Evolutionary conservation across 2,113 vertebrate species (phyloP), one percentile per base, ranked within the genome.

Genomic region (Ictalurus punctatus): DNA sequence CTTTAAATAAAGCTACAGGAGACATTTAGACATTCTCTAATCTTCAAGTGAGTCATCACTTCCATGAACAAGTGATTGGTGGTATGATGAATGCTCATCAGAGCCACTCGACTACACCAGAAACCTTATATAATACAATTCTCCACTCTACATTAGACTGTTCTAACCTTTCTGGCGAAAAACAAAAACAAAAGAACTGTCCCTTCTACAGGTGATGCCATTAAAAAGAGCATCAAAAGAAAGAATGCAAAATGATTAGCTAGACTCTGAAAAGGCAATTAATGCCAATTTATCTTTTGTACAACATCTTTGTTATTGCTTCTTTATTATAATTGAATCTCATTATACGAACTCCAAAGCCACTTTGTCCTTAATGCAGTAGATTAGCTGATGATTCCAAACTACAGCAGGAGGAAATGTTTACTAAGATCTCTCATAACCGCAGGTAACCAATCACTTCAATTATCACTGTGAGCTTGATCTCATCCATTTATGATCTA

Each of bases 261-360:
- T 44, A 44, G 19, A 83, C 56, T 3, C 30, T 6, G 30, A 37
- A 40, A 9, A 63, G 21, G 37, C 23, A 14, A 44, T 83, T 44
- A 44, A 27, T 83, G 81, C 81, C 61, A 83, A 83, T 83, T 63
- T 44, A 21, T 63, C 58, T 83, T 83, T 83, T 63, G 58, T 44
- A 63, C 34, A 9, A 83, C 58, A 44, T 83, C 23, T 17, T 13
- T 3, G 6, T 27, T 44, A 13, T 10, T 83, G 34, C 37, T 4
- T 44, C 23, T 83, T 83, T 63, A 83, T n/a, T 25, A 44, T 44
- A 63, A 63, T 27, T 83, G 34, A 63, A 63, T 9, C 34, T 83
- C 58, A 8, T 83, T 16, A 63, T 40, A 83, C 0, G 2, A 63
- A 63, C 58, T 61, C 23, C 58, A 25, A 61, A 40, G 34, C 58